phyloP scores from a whole-genome alignment of 2,113 vertebrate species.

The Myrmecobius fasciatus region DNA sequence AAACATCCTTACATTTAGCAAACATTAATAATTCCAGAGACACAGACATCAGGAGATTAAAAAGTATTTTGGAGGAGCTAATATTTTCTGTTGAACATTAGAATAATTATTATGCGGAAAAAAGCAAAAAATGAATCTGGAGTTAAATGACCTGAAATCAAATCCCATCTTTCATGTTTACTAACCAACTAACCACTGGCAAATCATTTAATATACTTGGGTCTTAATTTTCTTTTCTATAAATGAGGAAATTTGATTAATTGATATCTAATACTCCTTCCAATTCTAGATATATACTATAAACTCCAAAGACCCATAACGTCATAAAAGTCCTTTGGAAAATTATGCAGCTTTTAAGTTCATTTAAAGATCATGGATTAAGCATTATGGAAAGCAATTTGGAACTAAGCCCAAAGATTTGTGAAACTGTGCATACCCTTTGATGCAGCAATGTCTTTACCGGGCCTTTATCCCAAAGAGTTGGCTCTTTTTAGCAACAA shows the following conservation, averaged over 20 bases:
- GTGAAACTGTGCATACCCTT: too few relatives aligned
- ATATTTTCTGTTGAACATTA: slow-evolving; percentile 57
- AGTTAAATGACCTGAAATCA: not conserved
- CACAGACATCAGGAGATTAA: slow-evolving; percentile 56
- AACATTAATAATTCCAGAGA: slow-evolving; percentile 65
- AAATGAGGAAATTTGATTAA: not conserved
- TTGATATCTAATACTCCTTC: not conserved
- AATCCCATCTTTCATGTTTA: not conserved
- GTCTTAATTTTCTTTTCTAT: not conserved
- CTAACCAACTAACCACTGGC: not conserved
- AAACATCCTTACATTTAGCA: slow-evolving; percentile 45
- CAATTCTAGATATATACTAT: not conserved
- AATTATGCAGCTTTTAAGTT: slow-evolving; percentile 61
- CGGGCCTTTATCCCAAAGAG: too few relatives aligned
- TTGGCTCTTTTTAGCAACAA: too few relatives aligned
- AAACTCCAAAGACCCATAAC: not conserved
- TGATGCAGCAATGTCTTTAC: too few relatives aligned
- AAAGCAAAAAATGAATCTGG: not conserved
- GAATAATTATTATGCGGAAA: not conserved
- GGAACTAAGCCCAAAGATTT: too few relatives aligned
- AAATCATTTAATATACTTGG: not conserved
- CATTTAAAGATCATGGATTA: slow-evolving; percentile 63
- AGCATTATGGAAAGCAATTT: too few relatives aligned
- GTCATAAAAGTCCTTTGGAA: slow-evolving; percentile 68
- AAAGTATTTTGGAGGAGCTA: slow-evolving; percentile 44